Base-by-base conservation (phyloP, 2,888 invertebrate species). In the Plusia festucae region DNA sequence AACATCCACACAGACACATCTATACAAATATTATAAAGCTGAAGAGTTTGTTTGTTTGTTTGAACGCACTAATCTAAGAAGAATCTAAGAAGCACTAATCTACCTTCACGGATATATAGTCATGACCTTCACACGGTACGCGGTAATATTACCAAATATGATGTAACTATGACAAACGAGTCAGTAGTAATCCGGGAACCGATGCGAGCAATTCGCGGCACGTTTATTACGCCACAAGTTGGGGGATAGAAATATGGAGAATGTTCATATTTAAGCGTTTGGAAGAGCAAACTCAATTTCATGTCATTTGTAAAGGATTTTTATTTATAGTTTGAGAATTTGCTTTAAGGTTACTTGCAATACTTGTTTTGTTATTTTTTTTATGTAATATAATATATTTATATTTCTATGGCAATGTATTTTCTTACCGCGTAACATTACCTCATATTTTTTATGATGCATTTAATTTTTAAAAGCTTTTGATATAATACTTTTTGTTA, bases 141-240 rank as follows among this genome's bases (percentile, higher is more conserved):
- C 34, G 1, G 13, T 13, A 2, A 13, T 34, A 16, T 52, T 32
- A 59, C 61, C 61, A 66, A 52, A 68, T 18, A 7, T 8, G 46
- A 46, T 9, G 16, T 46, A 9, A 34, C 49, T 20, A 55, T 61
- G 71, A 67, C 55, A 67, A 34, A 72, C 51, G 62, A 59, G 52
- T 62, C 22, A 20, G 15, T 69, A 20, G 76, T 73, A 70, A 44
- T 30, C 52, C 32, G 18, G 4, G 32, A 57, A 68, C 65, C 65
- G 46, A 51, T 65, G 58, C 24, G 24, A 60, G 52, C 49, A 49
- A 55, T 55, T 65, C 49, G 57, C 53, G 40, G 64, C 65, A 62
- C 62, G 69, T 76, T 67, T 67, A 76, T 76, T 67, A 65, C 56
- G 18, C 16, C 44, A 46, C 34, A 15, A 18, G 34, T 59, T 69